These are phyloP conservation scores for Pristis pectinata DNA, from an alignment of 2,797 vertebrate species.

Conservation along the genomic window DNA sequence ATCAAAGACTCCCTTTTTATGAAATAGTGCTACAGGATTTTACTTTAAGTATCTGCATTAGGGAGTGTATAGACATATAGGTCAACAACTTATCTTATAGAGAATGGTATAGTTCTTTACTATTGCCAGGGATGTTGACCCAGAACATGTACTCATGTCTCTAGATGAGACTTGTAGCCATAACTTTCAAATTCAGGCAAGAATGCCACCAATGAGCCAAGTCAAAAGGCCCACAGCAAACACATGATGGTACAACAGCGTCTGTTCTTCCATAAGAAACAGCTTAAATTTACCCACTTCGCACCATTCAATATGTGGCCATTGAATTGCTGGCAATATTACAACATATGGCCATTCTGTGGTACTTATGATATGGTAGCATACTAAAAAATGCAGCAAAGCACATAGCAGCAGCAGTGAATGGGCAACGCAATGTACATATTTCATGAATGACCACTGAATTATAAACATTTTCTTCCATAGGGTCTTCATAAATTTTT, in stretches of 20 bases:
- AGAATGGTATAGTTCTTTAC: neutral
- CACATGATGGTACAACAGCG: neutral
- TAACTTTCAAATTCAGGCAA: neutral
- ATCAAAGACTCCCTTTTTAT: neutral
- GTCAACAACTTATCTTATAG: neutral
- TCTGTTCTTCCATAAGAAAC: neutral
- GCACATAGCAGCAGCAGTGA: neutral
- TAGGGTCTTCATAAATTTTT: neutral
- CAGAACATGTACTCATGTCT: neutral
- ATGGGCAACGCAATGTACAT: neutral
- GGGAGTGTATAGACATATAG: neutral
- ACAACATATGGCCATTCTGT: neutral
- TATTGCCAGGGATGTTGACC: neutral
- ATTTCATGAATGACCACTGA: neutral
- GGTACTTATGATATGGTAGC: too few species aligned
- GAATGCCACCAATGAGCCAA: neutral
- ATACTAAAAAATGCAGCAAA: neutral
- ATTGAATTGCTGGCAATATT: neutral
- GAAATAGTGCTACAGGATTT: neutral
- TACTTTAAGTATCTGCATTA: neutral
- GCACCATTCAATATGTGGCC: neutral
- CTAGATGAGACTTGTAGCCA: neutral
- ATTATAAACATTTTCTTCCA: neutral
- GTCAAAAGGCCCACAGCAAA: neutral
- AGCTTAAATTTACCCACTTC: neutral